Evolutionary conservation across 2,888 invertebrate species (phyloP), one percentile per base, ranked within the genome.

Genomic region (Chymomyza procnemis): DNA sequence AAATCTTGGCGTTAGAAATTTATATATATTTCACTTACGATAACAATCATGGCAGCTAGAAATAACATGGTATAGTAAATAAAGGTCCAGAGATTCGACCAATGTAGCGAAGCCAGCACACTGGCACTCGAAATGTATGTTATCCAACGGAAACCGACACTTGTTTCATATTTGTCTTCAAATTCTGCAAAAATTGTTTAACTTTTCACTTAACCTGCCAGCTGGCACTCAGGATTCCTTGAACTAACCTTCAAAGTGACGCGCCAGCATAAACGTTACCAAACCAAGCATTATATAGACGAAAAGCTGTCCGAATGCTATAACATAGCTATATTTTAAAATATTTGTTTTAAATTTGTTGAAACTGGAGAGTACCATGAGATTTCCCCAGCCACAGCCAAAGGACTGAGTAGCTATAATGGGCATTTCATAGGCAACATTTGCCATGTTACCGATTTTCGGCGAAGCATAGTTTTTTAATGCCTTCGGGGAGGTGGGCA

Each of bases 311-410:
- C 78, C 79, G 5, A 88, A 60, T 8, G 80, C 78, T 64, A 88
- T 79, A 0, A 88, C 54, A 89, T 88, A 89, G 60, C 89, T 88
- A 19, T 83, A 84, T 9, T 61, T 73, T 89, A 93, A 92, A 76
- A 94, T 94, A 75, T 94, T 94, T 74, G 95, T 95, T 79, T 93
- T 92, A 85, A 95, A 96, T 71, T 93, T 92, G 88, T 96, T 96
- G 88, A 94, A 96, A 89, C 96, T 96, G 34, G 96, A 95, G 93
- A 96, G 94, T 78, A 95, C 94, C 66, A 96, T 92, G 52, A 96
- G 93, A 4, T 95, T 94, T 34, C 96, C 96, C 94, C 96, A 96
- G 0, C 96, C 96, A 0, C 96, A 94, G 0, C 97, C 97, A 26
- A 97, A 94, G 0, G 96, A 96, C 88, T 95, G 96, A 89, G 97